Evolutionary conservation across 2,888 invertebrate species (phyloP).

Genomic region (Pyralis farinalis): DNA sequence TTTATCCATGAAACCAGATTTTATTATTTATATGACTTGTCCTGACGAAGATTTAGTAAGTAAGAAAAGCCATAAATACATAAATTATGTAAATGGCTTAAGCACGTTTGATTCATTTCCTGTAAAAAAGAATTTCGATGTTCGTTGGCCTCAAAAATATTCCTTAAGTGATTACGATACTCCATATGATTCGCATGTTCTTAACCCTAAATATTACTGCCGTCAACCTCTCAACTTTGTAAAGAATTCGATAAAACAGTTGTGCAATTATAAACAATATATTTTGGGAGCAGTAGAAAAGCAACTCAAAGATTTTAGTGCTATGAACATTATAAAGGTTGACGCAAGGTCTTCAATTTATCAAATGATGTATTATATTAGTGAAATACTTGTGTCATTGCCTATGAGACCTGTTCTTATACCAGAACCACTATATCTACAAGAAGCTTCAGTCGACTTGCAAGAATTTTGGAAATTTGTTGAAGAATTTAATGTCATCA

Average conservation of each 20-base stretch:
- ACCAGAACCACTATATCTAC: constrained; percentile 60
- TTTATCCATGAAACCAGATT: constrained; percentile 55
- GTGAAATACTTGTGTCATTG: constrained; percentile 53
- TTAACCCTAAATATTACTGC: constrained; percentile 68
- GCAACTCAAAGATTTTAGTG: constrained; percentile 72
- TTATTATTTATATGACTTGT: constrained; percentile 80
- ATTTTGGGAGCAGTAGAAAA: constrained; percentile 70
- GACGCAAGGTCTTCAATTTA: constrained; percentile 74
- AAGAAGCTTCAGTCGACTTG: constrained; percentile 52
- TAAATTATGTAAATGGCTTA: constrained; percentile 43
- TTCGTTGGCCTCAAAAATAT: constrained; percentile 57
- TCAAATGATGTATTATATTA: constrained; percentile 72
- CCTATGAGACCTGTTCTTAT: constrained; percentile 50
- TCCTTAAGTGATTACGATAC: constrained; percentile 36
- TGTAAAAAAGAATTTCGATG: constrained; percentile 27
- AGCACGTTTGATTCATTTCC: constrained; percentile 35
- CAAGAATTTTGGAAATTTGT: constrained; percentile 64
- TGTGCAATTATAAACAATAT: constrained; percentile 70
- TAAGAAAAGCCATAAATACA: constrained; percentile 49
- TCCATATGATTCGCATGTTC: constrained; percentile 34
- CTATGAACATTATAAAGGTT: constrained; percentile 78
- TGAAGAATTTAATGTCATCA: constrained; percentile 43
- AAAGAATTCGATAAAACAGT: constrained; percentile 59
- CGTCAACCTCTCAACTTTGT: constrained; percentile 67
- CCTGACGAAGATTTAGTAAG: constrained; percentile 74